Evolutionary conservation across 2,888 invertebrate genomes (phyloP).

Genomic region (Chrysolina americana): DNA sequence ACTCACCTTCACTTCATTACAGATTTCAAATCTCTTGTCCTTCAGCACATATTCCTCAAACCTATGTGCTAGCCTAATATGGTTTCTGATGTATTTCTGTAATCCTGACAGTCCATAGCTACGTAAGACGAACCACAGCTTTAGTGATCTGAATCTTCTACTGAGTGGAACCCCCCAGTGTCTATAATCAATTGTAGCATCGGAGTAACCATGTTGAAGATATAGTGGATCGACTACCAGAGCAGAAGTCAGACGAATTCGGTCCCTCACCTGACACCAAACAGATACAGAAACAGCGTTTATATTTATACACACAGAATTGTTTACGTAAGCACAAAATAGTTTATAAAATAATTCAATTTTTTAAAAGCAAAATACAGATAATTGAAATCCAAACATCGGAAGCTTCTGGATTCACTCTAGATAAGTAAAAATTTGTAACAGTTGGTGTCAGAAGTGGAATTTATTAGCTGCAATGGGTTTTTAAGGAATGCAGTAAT

Average conservation of each 20-base stretch:
- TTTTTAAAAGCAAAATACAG: no score
- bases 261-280: constrained; percentile 70
- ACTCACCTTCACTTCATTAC: constrained; percentile 91
- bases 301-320: no score
- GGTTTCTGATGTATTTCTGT: constrained; percentile 93
- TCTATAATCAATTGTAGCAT: constrained; percentile 91
- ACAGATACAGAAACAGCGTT: background rate
- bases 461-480: no score
- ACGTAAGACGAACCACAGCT: constrained; percentile 97
- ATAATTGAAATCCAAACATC: no score
- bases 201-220: constrained; percentile 96
- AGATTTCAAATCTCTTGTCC: constrained; percentile 91
- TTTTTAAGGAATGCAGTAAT: no score
- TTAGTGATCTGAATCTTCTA: constrained; percentile 93
- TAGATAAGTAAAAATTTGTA: no score
- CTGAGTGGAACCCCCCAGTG: constrained; percentile 99
- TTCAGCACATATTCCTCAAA: constrained; percentile 87
- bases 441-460: no score
- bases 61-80: constrained; percentile 89
- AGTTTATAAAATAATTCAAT: no score
- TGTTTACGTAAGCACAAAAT: no score
- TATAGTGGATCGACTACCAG: constrained; percentile 98
- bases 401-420: no score
- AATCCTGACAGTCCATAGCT: constrained; percentile 95
- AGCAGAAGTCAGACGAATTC: constrained; percentile 84